These are phyloP conservation scores for Perodicticus potto DNA, from an alignment of 2,797 vertebrate genomes.

Conservation along the genomic window DNA sequence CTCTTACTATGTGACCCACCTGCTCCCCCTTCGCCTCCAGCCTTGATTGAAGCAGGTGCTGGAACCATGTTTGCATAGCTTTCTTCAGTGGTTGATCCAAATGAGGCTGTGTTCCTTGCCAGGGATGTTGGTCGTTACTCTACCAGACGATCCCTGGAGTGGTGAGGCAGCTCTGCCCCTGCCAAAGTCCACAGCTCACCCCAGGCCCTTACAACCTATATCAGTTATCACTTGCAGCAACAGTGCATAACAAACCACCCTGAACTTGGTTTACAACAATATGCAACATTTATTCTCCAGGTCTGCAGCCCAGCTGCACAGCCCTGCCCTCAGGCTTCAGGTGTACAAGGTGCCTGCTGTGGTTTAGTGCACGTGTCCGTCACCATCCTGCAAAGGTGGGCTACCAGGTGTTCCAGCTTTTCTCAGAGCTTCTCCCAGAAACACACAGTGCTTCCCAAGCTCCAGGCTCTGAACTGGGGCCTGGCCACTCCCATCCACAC, in stretches of 20 bases:
- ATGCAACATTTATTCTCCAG: background rate
- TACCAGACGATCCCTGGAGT: too few species aligned
- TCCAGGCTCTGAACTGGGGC: background rate
- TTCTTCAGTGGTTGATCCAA: rapidly evolving
- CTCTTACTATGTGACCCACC: background rate
- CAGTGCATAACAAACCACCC: background rate
- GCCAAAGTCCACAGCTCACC: background rate
- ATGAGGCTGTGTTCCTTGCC: background rate
- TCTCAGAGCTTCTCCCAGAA: background rate
- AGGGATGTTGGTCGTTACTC: background rate
- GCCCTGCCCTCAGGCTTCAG: too few species aligned
- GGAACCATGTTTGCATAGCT: background rate
- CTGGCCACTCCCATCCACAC: too few species aligned
- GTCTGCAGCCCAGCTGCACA: background rate
- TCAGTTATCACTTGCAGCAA: background rate
- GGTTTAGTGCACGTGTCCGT: background rate
- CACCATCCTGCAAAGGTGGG: background rate
- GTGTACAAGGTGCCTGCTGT: background rate
- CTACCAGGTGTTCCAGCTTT: background rate
- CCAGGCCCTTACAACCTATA: background rate
- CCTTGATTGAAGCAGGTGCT: background rate
- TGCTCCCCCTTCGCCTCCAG: background rate
- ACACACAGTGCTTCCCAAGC: rapidly evolving
- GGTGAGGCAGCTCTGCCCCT: background rate
- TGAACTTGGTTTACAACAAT: background rate